A percentile compares a stretch with the other conserved stretches of the same genome.
Conservation (phyloP, 2,113 vertebrate genomes). For the Cisticola juncidis region DNA sequence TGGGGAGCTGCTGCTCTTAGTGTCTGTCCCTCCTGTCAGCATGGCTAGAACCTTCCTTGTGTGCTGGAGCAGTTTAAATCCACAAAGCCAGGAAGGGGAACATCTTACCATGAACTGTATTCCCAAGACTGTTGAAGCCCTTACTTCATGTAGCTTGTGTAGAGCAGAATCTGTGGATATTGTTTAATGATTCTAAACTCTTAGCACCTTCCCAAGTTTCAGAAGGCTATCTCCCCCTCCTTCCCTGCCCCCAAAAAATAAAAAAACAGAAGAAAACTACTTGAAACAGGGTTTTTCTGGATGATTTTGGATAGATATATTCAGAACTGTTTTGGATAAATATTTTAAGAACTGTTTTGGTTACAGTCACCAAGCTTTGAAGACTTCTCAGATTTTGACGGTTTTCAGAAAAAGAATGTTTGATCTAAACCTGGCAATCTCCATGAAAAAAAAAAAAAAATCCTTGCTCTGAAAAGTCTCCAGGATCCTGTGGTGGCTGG, state of each 20-base stretch:
- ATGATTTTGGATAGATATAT: background rate
- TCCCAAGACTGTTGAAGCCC: background rate
- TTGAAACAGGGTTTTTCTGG: background rate
- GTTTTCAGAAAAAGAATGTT: background rate
- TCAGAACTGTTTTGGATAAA: background rate
- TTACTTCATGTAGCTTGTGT: background rate
- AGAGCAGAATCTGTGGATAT: background rate
- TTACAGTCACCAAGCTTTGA: background rate
- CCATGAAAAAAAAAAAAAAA: background rate
- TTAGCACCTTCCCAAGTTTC: background rate
- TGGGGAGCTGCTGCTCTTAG: background rate
- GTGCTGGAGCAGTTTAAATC: background rate
- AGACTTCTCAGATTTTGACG: background rate
- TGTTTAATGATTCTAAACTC: background rate
- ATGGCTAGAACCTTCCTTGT: background rate
- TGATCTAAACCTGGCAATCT: background rate
- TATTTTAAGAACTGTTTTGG: background rate
- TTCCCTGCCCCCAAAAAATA: background rate
- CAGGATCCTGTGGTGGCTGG: background rate
- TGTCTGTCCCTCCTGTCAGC: background rate
- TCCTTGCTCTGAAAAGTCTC: background rate
- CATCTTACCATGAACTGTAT: background rate
- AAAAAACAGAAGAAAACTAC: background rate
- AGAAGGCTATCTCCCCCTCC: background rate
- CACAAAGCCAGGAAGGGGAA: background rate